Evolutionary conservation across 37 sponge, comb jelly and placozoan species (phyloP).

Genomic region (Chondrilla cf. caribensis): DNA sequence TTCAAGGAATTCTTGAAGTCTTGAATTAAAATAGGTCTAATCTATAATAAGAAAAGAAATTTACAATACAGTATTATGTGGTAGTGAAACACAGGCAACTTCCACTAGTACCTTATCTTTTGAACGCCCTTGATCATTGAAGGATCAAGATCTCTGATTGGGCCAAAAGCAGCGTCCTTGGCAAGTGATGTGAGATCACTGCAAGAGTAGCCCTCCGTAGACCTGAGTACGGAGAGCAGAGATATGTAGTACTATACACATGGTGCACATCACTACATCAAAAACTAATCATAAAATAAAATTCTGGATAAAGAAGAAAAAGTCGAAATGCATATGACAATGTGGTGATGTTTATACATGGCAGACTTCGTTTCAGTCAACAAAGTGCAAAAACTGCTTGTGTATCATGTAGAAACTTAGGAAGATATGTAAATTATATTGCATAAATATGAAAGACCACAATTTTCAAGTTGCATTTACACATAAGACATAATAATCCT

Average conservation of each 20-base stretch:
- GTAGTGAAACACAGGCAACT: too few species aligned
- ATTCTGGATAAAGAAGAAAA: not conserved
- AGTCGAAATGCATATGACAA: not conserved
- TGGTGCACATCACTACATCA: not conserved
- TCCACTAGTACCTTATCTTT: too few species aligned
- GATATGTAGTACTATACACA: too few species aligned
- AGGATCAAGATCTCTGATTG: conserved; percentile 95
- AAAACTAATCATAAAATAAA: not conserved
- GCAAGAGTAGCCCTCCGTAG: conserved; percentile 75
- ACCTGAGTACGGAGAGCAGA: conserved; percentile 17
- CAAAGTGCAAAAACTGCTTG: too few species aligned
- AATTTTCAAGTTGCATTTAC: too few species aligned
- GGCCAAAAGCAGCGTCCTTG: conserved; percentile 93
- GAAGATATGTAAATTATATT: too few species aligned
- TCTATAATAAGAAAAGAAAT: conserved; percentile 18
- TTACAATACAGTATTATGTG: not conserved
- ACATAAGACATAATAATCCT: too few species aligned
- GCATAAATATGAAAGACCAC: too few species aligned
- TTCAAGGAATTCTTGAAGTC: conserved; percentile 79
- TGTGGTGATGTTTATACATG: too few species aligned
- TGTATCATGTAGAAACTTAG: too few species aligned
- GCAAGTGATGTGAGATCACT: conserved; percentile 97
- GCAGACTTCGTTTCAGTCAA: too few species aligned
- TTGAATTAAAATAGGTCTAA: conserved; percentile 45
- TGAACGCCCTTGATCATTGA: too few species aligned